Evolutionary conservation across 2,797 vertebrate genomes (phyloP).

Genomic region (Girardinus metallicus): DNA sequence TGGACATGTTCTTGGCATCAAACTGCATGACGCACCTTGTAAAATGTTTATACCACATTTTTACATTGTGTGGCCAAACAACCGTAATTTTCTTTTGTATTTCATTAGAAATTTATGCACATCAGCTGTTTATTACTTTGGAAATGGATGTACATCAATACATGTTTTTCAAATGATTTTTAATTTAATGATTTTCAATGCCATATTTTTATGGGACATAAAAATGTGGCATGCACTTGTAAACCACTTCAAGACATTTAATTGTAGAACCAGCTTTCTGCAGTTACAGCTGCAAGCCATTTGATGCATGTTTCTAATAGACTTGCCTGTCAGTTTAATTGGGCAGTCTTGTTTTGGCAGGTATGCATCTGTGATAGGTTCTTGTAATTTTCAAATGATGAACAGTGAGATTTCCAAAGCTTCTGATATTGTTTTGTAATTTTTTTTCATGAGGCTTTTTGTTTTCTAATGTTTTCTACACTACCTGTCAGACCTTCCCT

Average conservation of each 20-base stretch:
- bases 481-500: not conserved
- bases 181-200: no score
- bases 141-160: not conserved
- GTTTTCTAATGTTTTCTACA: not conserved
- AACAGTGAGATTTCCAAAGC: not conserved
- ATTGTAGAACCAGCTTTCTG: not conserved
- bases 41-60: not conserved
- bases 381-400: not conserved
- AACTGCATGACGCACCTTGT: not conserved
- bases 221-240: not conserved
- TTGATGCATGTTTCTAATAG: not conserved
- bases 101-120: not conserved
- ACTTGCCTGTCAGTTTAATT: not conserved
- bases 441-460: not conserved
- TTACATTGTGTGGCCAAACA: not conserved
- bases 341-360: not conserved
- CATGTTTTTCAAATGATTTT: not conserved
- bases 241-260: not conserved
- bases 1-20: not conserved
- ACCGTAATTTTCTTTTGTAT: not conserved
- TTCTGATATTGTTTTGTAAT: not conserved
- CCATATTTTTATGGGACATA: not conserved
- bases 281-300: not conserved
- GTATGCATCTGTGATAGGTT: not conserved
- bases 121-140: not conserved